A percentile compares a stretch with the other conserved stretches of the same genome.
Conservation (phyloP, 2,797 vertebrate species). For the Microctenopoma lineatum region DNA sequence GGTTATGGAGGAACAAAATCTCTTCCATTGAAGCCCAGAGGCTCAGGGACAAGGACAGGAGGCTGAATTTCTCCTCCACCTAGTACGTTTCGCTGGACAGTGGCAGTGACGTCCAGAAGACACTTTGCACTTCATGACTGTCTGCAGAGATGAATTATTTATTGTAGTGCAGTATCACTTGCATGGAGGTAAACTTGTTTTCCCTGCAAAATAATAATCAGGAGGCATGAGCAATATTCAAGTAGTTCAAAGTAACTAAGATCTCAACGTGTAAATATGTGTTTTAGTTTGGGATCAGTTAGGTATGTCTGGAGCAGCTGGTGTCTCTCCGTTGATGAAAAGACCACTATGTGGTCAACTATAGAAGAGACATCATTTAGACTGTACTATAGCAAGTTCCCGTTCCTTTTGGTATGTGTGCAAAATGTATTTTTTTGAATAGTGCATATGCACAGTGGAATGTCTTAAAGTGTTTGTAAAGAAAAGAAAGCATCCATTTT, state of each 20-base stretch:
- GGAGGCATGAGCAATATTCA: not conserved
- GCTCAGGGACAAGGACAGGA: slow-evolving; percentile 81
- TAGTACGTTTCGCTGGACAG: not conserved
- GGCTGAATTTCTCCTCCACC: slow-evolving; percentile 87
- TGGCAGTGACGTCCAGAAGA: not conserved
- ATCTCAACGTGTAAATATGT: not conserved
- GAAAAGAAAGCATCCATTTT: not conserved
- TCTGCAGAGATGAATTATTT: slow-evolving; percentile 3
- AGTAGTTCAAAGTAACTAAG: not conserved
- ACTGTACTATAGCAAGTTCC: too few species aligned
- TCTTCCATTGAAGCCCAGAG: slow-evolving; percentile 32
- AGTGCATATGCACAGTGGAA: not conserved
- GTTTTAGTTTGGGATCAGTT: not conserved
- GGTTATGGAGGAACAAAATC: slow-evolving; percentile 89
- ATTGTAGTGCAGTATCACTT: not conserved
- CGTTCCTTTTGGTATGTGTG: not conserved
- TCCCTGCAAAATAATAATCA: not conserved
- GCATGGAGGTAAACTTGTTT: not conserved
- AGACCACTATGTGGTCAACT: slow-evolving; percentile 3
- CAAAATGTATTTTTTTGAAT: not conserved
- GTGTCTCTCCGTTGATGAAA: not conserved
- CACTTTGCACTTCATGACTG: not conserved
- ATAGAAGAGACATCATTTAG: too few species aligned
- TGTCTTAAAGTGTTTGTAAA: not conserved
- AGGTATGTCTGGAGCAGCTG: not conserved